Evolutionary conservation across 2,888 invertebrate genomes (phyloP).

Genomic region (Punctoribates punctum): DNA sequence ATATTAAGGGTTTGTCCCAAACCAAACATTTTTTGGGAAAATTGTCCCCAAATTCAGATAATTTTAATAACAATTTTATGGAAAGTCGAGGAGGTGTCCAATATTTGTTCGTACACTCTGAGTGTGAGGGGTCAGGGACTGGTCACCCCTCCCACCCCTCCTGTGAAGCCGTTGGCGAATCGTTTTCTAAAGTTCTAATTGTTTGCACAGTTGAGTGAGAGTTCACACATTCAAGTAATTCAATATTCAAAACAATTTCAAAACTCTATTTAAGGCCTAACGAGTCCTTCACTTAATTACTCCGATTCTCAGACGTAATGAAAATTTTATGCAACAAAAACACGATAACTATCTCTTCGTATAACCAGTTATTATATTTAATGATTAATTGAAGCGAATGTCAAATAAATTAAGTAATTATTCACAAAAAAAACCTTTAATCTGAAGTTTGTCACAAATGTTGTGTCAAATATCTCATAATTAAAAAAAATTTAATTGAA

Average conservation of each 20-base stretch:
- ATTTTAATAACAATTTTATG: too few relatives aligned
- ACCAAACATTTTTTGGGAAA: too few relatives aligned
- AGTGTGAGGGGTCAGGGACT: too few relatives aligned
- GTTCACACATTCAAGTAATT: conserved; percentile 10
- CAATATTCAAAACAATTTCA: not conserved
- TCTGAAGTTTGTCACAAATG: too few relatives aligned
- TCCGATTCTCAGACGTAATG: not conserved
- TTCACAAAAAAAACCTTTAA: not conserved
- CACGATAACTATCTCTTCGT: not conserved
- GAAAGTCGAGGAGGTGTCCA: too few relatives aligned
- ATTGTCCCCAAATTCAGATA: too few relatives aligned
- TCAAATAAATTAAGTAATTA: not conserved
- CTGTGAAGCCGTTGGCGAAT: too few relatives aligned
- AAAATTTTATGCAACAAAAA: not conserved
- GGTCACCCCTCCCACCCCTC: too few relatives aligned
- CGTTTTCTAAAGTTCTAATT: not conserved
- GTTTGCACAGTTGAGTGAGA: conserved; percentile 3
- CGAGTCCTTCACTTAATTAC: not conserved
- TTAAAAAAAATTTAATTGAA: too few relatives aligned
- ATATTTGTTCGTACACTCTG: too few relatives aligned
- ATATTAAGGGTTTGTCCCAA: too few relatives aligned
- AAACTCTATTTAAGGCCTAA: not conserved
- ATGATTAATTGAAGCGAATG: not conserved
- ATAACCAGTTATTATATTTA: not conserved
- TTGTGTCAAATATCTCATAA: too few relatives aligned